These are phyloP conservation scores for Gymnopithys bicolor DNA, from an alignment of 2,797 vertebrate species.

Conservation along the genomic window DNA sequence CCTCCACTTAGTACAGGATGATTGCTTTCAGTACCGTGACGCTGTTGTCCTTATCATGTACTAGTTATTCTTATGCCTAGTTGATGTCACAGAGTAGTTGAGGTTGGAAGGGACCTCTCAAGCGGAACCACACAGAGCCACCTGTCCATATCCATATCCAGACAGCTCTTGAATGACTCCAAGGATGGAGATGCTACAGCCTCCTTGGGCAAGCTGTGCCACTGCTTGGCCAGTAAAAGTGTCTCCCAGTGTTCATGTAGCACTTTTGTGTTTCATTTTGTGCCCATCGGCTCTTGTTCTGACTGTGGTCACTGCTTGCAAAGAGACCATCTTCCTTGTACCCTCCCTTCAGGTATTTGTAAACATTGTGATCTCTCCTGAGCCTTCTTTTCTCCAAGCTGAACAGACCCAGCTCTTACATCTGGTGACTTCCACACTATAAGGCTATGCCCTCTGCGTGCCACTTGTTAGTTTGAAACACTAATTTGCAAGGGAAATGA, in stretches of 20 bases:
- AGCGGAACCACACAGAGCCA: not conserved
- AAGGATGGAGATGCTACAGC: not conserved
- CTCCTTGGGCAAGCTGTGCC: not conserved
- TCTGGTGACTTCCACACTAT: not conserved
- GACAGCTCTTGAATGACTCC: not conserved
- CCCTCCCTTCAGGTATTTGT: not conserved
- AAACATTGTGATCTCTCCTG: not conserved
- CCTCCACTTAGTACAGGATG: not conserved
- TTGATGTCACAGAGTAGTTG: not conserved
- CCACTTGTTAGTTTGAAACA: not conserved
- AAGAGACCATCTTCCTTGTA: not conserved
- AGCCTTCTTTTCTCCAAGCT: not conserved
- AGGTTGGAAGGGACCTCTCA: not conserved
- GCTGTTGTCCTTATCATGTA: accelerated
- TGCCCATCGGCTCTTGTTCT: not conserved
- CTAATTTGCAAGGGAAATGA: not conserved
- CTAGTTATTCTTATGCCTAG: not conserved
- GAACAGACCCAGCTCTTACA: not conserved
- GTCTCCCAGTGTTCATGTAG: not conserved
- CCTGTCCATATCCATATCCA: not conserved
- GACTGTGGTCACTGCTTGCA: not conserved
- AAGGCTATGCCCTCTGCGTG: not conserved
- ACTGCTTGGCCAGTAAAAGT: not conserved
- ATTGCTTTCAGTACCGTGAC: not conserved
- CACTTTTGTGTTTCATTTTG: not conserved